phyloP scores from a whole-genome alignment of 2,888 invertebrate species.

The Yponomeuta evonymella region DNA sequence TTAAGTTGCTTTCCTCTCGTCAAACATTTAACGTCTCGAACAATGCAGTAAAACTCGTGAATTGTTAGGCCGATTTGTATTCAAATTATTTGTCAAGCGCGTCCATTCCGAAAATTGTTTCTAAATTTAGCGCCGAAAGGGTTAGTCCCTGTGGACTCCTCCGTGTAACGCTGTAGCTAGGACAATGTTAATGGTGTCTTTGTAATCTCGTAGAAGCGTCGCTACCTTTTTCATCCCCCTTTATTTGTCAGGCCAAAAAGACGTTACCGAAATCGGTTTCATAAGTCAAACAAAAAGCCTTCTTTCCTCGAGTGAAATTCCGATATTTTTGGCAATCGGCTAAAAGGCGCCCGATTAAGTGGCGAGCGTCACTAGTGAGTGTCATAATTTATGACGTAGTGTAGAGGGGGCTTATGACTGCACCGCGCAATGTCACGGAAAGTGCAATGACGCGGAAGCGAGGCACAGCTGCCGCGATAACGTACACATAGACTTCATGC shows the following conservation, averaged over 20 bases:
- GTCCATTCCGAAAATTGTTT: constrained; percentile 66
- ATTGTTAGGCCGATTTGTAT: constrained; percentile 61
- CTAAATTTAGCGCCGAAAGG: constrained; percentile 67
- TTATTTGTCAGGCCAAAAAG: background rate
- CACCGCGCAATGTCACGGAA: constrained; percentile 65
- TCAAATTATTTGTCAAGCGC: constrained; percentile 66
- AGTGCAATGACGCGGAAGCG: constrained; percentile 65
- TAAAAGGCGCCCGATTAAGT: background rate
- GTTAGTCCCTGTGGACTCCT: constrained; percentile 41
- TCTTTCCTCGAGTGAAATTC: background rate
- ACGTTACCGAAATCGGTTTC: background rate
- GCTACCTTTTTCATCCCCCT: background rate
- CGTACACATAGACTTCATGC: constrained; percentile 5
- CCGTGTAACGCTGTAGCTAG: constrained; percentile 36
- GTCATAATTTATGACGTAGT: background rate
- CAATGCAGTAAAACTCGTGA: constrained; percentile 48
- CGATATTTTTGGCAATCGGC: background rate
- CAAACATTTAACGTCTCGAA: constrained; percentile 43
- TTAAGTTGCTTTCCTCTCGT: constrained; percentile 23
- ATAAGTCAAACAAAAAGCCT: background rate
- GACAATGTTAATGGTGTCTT: constrained; percentile 35
- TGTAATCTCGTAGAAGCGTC: background rate
- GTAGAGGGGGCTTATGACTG: constrained; percentile 12
- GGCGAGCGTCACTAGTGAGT: background rate
- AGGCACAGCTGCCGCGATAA: constrained; percentile 52